phyloP scores from a whole-genome alignment of 2,113 vertebrate genomes.

The Seriola aureovittata region DNA sequence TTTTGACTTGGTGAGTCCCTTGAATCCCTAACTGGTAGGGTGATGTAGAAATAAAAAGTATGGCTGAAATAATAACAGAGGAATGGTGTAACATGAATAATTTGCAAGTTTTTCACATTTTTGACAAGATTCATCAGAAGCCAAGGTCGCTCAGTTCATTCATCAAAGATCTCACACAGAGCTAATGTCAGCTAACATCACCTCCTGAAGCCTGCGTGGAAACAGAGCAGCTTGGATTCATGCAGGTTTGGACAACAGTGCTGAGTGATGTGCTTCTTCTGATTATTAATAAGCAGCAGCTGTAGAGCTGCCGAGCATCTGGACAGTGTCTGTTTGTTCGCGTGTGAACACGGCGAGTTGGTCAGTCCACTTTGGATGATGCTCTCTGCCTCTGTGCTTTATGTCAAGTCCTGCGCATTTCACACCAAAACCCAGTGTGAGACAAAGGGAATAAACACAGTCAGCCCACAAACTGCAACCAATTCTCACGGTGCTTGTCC shows the following conservation, averaged over 20 bases:
- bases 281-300: conserved; percentile 1
- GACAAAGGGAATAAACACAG: not conserved
- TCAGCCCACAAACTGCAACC: not conserved
- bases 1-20: too few species aligned
- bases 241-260: not conserved
- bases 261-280: not conserved
- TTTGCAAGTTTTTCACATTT: not conserved
- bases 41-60: too few species aligned
- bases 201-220: not conserved
- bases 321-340: not conserved
- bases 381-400: not conserved
- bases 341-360: not conserved
- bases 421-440: not conserved
- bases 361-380: not conserved
- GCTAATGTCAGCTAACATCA: not conserved
- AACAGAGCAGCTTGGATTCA: not conserved
- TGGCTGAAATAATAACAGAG: not conserved
- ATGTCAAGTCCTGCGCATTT: not conserved
- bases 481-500: conserved; percentile 4
- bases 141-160: conserved; percentile 4
- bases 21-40: too few species aligned
- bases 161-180: not conserved
- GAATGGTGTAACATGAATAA: not conserved
- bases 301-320: not conserved
- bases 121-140: not conserved